Evolutionary conservation across 1,140 invertebrate genomes (phyloP).

Genomic region (Rhagoletis pomonella): DNA sequence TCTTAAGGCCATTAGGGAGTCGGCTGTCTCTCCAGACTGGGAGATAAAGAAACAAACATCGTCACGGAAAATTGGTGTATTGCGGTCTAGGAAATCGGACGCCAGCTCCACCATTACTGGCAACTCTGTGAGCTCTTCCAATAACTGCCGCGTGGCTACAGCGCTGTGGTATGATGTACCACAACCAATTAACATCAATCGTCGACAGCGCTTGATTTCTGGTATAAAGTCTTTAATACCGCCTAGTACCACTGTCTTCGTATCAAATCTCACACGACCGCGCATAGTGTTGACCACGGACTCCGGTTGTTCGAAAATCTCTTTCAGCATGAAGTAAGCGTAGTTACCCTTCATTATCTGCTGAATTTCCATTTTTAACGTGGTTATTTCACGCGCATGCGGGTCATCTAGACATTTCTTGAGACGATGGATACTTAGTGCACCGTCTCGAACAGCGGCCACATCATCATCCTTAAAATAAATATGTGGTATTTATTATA

Average conservation of each 20-base stretch:
- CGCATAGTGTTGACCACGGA: constrained; percentile 99
- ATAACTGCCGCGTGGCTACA: constrained; percentile 95
- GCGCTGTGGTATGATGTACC: constrained; percentile 99
- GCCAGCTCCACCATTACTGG: constrained; percentile 99
- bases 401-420: constrained; percentile 86
- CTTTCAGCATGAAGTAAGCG: constrained; percentile 99
- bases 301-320: constrained; percentile 99
- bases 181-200: constrained; percentile 98
- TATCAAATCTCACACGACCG: constrained; percentile 96
- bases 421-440: constrained; percentile 95
- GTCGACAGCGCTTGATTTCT: constrained; percentile 97
- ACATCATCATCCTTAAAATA: constrained; percentile 86
- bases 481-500: background rate
- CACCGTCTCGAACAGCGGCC: constrained; percentile 91
- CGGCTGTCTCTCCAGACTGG: constrained; percentile 98
- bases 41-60: constrained; percentile 99
- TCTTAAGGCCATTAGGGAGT: constrained; percentile 94
- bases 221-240: constrained; percentile 93
- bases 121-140: constrained; percentile 98
- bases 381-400: constrained; percentile 95
- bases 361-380: constrained; percentile 98
- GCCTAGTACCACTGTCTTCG: constrained; percentile 81
- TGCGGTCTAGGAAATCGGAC: constrained; percentile 98
- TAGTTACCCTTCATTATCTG: constrained; percentile 99
- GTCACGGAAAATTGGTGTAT: constrained; percentile 98